These are phyloP conservation scores for Cyphomyrus discorhynchus DNA, from an alignment of 2,113 vertebrate species.

Conservation along the genomic window DNA sequence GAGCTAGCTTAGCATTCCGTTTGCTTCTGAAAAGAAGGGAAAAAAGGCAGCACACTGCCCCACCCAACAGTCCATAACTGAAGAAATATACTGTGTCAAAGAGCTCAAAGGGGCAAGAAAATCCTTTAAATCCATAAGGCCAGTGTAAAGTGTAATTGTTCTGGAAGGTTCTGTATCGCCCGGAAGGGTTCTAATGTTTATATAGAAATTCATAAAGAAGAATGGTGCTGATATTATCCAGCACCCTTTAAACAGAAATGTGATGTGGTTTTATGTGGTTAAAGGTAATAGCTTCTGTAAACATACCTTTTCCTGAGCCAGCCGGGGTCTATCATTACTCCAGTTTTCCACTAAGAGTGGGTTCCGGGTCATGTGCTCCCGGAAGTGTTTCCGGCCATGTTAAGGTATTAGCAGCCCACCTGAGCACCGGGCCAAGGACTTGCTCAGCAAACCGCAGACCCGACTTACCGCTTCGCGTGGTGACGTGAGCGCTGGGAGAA, in stretches of 20 bases:
- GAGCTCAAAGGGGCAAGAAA: neutral
- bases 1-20: neutral
- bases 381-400: neutral
- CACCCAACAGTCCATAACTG: neutral
- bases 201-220: neutral
- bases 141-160: neutral
- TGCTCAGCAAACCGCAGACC: neutral
- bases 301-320: neutral
- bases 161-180: neutral
- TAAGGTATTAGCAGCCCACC: neutral
- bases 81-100: neutral
- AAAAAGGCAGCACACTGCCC: neutral
- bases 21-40: neutral
- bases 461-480: neutral
- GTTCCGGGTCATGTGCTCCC: neutral
- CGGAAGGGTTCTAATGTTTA: neutral
- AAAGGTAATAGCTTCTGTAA: neutral
- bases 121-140: neutral
- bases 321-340: neutral
- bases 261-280: neutral
- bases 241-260: neutral
- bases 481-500: neutral
- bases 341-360: neutral
- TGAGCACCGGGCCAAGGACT: neutral
- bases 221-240: conserved; percentile 2